phyloP scores from a whole-genome alignment of 2,113 vertebrate genomes.

The Physeter macrocephalus region DNA sequence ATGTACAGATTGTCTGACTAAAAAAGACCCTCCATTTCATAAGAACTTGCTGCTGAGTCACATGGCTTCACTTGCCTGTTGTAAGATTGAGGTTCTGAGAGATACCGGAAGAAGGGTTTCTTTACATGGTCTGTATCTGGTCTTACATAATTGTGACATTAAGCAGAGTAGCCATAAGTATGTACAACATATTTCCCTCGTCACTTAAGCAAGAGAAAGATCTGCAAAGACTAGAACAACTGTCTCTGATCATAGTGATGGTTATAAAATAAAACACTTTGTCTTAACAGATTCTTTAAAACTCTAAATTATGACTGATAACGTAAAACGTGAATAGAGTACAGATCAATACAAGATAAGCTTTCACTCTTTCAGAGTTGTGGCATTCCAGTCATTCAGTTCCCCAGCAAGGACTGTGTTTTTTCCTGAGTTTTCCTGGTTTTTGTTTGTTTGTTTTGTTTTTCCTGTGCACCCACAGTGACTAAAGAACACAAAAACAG shows the following conservation, averaged over 20 bases:
- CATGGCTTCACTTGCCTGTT: neutral
- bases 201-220: neutral
- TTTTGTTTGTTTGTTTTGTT: neutral
- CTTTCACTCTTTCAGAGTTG: neutral
- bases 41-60: too few species aligned
- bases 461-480: neutral
- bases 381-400: neutral
- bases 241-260: neutral
- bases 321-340: neutral
- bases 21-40: too few species aligned
- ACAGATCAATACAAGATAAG: neutral
- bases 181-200: neutral
- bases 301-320: neutral
- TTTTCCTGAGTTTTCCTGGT: too few species aligned
- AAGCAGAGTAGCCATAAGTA: neutral
- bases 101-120: neutral
- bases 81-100: neutral
- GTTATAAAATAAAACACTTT: neutral
- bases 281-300: neutral
- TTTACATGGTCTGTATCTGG: neutral
- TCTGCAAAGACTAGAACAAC: neutral
- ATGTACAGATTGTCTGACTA: too few species aligned
- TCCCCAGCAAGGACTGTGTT: neutral
- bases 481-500: neutral
- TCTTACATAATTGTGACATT: neutral